Evolutionary conservation across 2,113 vertebrate species (phyloP), one percentile per base, ranked within the genome.

Genomic region (Corydoras maculifer): DNA sequence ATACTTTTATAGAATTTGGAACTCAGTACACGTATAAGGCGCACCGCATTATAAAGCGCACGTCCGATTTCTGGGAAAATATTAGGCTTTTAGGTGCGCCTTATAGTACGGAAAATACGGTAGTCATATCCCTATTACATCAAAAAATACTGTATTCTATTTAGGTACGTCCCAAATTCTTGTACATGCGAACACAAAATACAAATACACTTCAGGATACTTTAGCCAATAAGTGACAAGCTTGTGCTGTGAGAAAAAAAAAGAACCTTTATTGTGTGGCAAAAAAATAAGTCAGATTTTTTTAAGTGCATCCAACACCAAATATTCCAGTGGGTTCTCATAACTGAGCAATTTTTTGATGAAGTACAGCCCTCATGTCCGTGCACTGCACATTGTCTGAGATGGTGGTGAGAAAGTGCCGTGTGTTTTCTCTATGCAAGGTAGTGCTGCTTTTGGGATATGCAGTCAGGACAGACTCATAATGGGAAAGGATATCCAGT

Each of bases 271-370:
- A 30, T 64, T 79, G 13, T 58, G 59, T 51, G 12, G 18, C 18
- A 25, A 18, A 1, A 25, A 61, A 61, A 54, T 35, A 54, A 29
- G 18, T 1, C 9, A 48, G 55, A 63, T 18, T 2, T 12, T 25
- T 29, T 43, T 29, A 14, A 30, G 18, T 14, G 1, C 18, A 25
- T 1, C 18, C n/a, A 13, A 60, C 4, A 32, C 10, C 14, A 11
- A 15, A 10, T 8, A 29, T 13, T 10, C 12, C 3, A 25, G 18
- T 25, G 18, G 18, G 9, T 50, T 8, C 8, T 80, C 84, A 90
- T 2, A 99, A 90, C 83, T 91, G 94, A 76, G 90, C 76, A 49
- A 99, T 96, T 82, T 98, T 99, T 83, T 96, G 97, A 78, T 91
- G 87, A 59, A 99, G 86, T 10, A 91, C 90, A 8, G 86, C 10